Evolutionary conservation across 1,140 invertebrate genomes (phyloP), one percentile per base, ranked within the genome.

Genomic region (Cylas formicarius): DNA sequence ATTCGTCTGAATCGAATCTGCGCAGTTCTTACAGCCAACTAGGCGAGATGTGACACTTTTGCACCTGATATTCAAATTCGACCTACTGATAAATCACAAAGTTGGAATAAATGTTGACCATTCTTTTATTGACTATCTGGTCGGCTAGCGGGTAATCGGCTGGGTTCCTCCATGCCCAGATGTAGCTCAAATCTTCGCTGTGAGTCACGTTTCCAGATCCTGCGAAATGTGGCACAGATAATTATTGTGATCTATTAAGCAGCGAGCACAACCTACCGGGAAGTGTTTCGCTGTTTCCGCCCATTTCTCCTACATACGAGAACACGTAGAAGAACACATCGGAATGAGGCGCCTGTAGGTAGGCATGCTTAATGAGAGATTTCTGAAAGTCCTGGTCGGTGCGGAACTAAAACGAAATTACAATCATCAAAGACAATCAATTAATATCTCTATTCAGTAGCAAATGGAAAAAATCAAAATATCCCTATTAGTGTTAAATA

Each of bases 271-370:
- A 4, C 6, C n/a, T n/a, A 47, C 44, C 44, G 33, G 44, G 44
- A 35, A 40, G 41, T 40, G 2, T 26, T 9, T 29, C 21, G 20
- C 19, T 48, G 24, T 48, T 48, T 24, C 39, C 46, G 4, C 46
- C 46, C 39, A 48, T 42, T 17, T 21, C 2, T 18, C 52, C 52
- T 4, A 40, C 39, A 48, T 57, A 59, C 8, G 55, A 55, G 36
- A 59, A 59, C 6, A 53, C 33, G 36, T 59, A 59, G 22, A 59
- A 52, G 33, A 48, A 59, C 3, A 59, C 47, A 14, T 50, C 47
- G 4, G 50, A 51, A 29, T 48, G 50, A 14, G 47, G 21, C 2
- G 57, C 51, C 27, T 53, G 52, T 4, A 49, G 22, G 21, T 50
- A 33, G 4, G 52, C 52, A 26, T 53, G 47, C 32, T 17, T 48